phyloP scores from a whole-genome alignment of 1,140 invertebrate genomes.

The Caligus rogercresseyi region DNA sequence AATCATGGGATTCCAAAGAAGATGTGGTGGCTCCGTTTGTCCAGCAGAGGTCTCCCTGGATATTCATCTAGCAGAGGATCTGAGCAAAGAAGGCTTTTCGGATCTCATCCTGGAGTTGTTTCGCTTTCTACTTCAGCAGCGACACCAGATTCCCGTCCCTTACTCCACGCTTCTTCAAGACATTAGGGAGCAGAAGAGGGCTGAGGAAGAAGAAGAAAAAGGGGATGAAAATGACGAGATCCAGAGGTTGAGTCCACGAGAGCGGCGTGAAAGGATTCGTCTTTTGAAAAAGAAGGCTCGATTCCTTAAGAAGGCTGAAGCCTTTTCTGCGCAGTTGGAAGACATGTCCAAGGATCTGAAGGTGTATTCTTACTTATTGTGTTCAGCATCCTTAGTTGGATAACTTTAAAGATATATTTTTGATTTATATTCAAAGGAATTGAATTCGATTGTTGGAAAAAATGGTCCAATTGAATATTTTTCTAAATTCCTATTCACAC shows the following conservation, averaged over 20 bases:
- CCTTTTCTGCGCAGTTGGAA: background rate
- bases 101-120: background rate
- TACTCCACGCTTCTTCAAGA: background rate
- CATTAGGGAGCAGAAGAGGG: background rate
- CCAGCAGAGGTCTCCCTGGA: background rate
- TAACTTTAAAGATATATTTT: too few species aligned
- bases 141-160: background rate
- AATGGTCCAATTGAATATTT: too few species aligned
- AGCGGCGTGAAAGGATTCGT: background rate
- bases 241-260: too few species aligned
- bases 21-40: too few species aligned
- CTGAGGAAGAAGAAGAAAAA: background rate
- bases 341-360: background rate
- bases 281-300: background rate
- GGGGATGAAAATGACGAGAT: background rate
- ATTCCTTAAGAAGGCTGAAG: background rate
- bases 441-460: too few species aligned
- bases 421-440: too few species aligned
- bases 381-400: background rate
- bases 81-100: background rate
- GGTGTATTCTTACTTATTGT: background rate
- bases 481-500: too few species aligned
- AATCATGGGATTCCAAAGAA: too few species aligned
- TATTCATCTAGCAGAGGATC: background rate
- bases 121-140: background rate